Percentiles rank a stretch among this genome's conserved stretches.
phyloP scores from a whole-genome alignment of 2,797 vertebrate species.

The Rhyacichthys aspro region DNA sequence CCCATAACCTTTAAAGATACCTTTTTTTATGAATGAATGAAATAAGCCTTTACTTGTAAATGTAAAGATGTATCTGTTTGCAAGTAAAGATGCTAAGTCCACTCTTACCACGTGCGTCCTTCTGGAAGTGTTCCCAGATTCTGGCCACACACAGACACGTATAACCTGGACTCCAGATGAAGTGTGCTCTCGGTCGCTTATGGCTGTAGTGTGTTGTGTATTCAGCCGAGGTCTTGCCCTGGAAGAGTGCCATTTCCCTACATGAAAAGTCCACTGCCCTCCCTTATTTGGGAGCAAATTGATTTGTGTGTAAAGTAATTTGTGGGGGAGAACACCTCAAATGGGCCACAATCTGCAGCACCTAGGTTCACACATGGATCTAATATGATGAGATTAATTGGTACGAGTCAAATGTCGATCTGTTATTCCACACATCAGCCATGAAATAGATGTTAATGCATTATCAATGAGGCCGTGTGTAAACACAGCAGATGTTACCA shows the following conservation, averaged over 20 bases:
- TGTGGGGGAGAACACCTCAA: slow-evolving; percentile 36
- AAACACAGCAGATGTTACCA: slow-evolving; percentile 70
- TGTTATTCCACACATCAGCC: slow-evolving; percentile 47
- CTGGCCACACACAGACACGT: not conserved
- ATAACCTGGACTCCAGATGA: slow-evolving; percentile 19
- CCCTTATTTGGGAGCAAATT: slow-evolving; percentile 44
- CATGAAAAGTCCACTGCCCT: slow-evolving; percentile 35
- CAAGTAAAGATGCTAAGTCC: not conserved
- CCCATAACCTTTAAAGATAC: too few relatives aligned
- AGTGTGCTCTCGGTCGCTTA: slow-evolving; percentile 23
- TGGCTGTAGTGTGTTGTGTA: slow-evolving; percentile 25
- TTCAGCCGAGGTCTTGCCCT: slow-evolving; percentile 29
- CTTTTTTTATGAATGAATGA: too few relatives aligned
- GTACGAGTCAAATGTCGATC: slow-evolving; percentile 50
- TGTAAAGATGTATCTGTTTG: too few relatives aligned
- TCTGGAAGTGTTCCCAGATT: slow-evolving; percentile 8
- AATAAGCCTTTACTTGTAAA: too few relatives aligned
- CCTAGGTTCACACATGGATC: slow-evolving; percentile 27
- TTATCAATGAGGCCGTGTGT: slow-evolving; percentile 70
- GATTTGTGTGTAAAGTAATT: slow-evolving; percentile 51
- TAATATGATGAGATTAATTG: slow-evolving; percentile 56
- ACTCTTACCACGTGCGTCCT: not conserved
- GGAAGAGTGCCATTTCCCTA: slow-evolving; percentile 37
- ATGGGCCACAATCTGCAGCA: slow-evolving; percentile 40
- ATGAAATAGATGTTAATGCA: slow-evolving; percentile 59